phyloP scores from a whole-genome alignment of 2,888 invertebrate species.

The Cephus sareptanus region DNA sequence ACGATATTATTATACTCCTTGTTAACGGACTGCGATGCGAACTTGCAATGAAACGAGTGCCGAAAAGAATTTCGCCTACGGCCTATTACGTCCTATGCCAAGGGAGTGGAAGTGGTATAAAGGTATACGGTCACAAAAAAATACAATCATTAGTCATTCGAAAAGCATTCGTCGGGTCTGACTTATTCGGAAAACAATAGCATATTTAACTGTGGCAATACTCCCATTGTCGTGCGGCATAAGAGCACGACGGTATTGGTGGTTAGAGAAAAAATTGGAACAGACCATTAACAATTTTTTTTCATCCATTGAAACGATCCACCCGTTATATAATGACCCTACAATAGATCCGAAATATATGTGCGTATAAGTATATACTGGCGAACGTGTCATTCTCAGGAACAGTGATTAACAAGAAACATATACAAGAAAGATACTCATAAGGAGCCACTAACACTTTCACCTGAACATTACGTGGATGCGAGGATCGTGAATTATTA shows the following conservation, averaged over 20 bases:
- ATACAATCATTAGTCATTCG: constrained; percentile 39
- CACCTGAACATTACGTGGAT: neutral
- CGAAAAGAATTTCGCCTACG: constrained; percentile 31
- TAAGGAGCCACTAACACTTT: neutral
- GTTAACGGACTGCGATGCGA: constrained; percentile 7
- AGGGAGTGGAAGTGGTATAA: constrained; percentile 3
- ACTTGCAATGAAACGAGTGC: constrained; percentile 19
- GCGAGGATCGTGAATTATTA: neutral
- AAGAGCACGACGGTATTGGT: neutral
- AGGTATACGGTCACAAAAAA: constrained; percentile 18
- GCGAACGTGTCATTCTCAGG: neutral
- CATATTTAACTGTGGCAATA: constrained; percentile 29
- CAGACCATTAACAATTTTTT: neutral
- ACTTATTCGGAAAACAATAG: constrained; percentile 47
- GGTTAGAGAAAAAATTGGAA: neutral
- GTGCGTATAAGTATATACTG: neutral
- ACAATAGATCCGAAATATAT: neutral
- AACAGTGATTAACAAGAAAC: neutral
- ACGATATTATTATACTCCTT: neutral
- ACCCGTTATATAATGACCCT: neutral
- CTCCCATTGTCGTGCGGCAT: constrained; percentile 24
- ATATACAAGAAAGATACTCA: neutral
- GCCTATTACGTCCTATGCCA: constrained; percentile 12
- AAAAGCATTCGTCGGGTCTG: constrained; percentile 30
- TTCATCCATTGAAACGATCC: neutral